Evolutionary conservation across 2,113 vertebrate species (phyloP), one percentile per base, ranked within the genome.

Genomic region (Pelmatolapia mariae): DNA sequence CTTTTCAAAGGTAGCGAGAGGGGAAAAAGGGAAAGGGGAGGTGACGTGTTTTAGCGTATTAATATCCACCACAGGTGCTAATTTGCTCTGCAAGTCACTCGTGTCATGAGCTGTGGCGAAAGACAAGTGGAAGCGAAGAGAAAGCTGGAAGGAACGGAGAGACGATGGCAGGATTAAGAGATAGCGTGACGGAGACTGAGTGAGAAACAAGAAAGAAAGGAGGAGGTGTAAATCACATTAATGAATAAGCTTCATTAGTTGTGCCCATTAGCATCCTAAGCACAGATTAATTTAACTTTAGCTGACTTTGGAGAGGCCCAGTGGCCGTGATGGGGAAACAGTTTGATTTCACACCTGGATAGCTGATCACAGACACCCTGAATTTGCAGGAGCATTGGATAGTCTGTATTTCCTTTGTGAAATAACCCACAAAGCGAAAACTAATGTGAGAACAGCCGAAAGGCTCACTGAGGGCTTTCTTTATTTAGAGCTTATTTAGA

Each of bases 171-270:
- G 63, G 22, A 73, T 81, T 73, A 81, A 84, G 59, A 68, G 86
- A 85, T 18, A 53, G 38, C 2, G 15, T 66, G 71, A 85, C 15
- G 24, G 52, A 82, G 71, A 71, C 38, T 52, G 61, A 53, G 85
- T 36, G 47, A 56, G 85, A 87, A 82, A 87, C 19, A n/a, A 82
- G 90, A 79, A 79, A 47, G 73, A 63, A 83, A 80, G 22, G 59
- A 78, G 68, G 71, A 82, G 82, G 61, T 88, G 89, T 91, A 88
- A 92, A 93, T 93, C 84, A 89, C 86, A 84, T 89, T 89, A 91
- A 91, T 93, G 86, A 91, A 91, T 87, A 93, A 89, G 83, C 89
- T 66, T 92, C 84, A 92, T 94, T 93, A 94, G 91, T 71, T 13
- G 22, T 87, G 88, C 80, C 86, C 93, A 93, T 94, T 93, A 93